These are phyloP conservation scores for Ophonus ardosiacus DNA, from an alignment of 2,888 invertebrate species.

Conservation along the genomic window DNA sequence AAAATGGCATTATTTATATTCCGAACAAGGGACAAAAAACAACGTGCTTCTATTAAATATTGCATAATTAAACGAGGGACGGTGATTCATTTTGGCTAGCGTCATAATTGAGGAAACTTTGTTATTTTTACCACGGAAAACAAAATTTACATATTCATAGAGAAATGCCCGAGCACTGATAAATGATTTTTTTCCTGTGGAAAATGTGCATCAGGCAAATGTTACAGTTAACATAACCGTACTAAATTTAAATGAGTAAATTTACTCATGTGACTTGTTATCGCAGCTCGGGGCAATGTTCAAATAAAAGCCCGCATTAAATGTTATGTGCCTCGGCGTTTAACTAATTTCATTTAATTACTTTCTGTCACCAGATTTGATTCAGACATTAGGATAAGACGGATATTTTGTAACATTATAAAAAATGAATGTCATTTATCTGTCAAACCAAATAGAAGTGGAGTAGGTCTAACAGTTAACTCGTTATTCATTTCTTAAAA, in stretches of 20 bases:
- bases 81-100: conserved; percentile 47
- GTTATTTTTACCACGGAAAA: conserved; percentile 49
- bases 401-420: too few species aligned
- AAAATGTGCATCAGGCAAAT: conserved; percentile 33
- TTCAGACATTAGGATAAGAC: background rate
- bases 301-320: conserved; percentile 39
- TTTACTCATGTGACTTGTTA: conserved; percentile 39
- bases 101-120: conserved; percentile 51
- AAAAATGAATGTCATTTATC: too few species aligned
- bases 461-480: too few species aligned
- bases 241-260: conserved; percentile 43
- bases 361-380: background rate
- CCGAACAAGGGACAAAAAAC: conserved; percentile 17
- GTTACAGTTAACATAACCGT: conserved; percentile 33
- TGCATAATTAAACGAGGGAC: conserved; percentile 43
- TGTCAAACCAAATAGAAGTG: too few species aligned
- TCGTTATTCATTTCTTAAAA: too few species aligned
- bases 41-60: conserved; percentile 27
- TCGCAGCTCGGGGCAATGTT: conserved; percentile 26
- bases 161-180: conserved; percentile 38
- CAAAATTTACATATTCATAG: conserved; percentile 59
- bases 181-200: conserved; percentile 49
- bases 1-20: conserved; percentile 28
- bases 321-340: background rate
- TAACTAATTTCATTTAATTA: conserved; percentile 21